phyloP scores from a whole-genome alignment of 2,797 vertebrate genomes.

The Sebastes paucispinis region DNA sequence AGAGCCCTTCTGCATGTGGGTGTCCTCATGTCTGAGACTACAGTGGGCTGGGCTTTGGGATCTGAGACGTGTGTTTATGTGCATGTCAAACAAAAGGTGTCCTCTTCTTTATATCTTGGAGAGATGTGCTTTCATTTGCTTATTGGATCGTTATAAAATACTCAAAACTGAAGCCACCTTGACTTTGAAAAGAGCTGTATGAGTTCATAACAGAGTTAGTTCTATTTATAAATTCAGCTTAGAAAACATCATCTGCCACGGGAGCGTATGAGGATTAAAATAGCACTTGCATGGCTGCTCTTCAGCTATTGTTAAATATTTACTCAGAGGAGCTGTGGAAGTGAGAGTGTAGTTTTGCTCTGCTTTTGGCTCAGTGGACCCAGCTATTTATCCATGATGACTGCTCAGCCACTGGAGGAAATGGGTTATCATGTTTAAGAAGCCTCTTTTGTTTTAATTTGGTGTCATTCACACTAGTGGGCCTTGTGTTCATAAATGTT shows the following conservation, averaged over 20 bases:
- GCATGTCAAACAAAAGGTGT: constrained; percentile 19
- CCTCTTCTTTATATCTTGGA: background rate
- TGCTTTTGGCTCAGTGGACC: constrained; percentile 30
- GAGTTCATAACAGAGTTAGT: constrained; percentile 33
- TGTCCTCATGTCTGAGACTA: constrained; percentile 44
- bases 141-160: constrained; percentile 21
- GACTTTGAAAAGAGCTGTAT: constrained; percentile 23
- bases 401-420: constrained; percentile 16
- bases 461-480: constrained; percentile 1
- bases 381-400: constrained; percentile 27
- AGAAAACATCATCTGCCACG: constrained; percentile 63
- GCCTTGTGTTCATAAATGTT: background rate
- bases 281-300: constrained; percentile 63
- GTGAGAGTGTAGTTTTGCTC: constrained; percentile 42
- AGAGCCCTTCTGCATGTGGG: constrained; percentile 53
- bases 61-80: constrained; percentile 5
- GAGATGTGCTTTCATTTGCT: background rate
- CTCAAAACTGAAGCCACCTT: background rate
- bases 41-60: constrained; percentile 9
- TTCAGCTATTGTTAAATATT: constrained; percentile 75
- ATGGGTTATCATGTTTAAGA: constrained; percentile 7
- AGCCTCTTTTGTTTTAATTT: constrained; percentile 11
- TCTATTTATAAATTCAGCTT: constrained; percentile 71
- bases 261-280: constrained; percentile 72
- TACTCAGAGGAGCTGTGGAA: constrained; percentile 58